Evolutionary conservation across 2,113 vertebrate species (phyloP).

Genomic region (Herpailurus yagouaroundi): DNA sequence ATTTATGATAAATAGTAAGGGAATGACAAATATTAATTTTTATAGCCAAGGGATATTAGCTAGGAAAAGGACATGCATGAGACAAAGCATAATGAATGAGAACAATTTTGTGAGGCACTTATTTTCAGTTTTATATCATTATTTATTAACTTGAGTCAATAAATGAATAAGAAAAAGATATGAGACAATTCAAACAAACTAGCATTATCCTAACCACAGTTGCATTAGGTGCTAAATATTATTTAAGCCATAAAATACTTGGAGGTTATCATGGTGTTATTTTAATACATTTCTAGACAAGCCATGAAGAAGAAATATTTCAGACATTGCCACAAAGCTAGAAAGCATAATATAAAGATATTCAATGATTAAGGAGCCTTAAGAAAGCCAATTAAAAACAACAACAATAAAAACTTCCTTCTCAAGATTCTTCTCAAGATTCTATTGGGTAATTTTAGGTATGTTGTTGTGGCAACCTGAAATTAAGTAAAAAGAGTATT

Average conservation of each 20-base stretch:
- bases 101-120: background rate
- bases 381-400: background rate
- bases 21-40: background rate
- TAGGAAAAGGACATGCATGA: background rate
- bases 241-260: background rate
- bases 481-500: background rate
- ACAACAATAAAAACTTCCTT: background rate
- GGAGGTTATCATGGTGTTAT: background rate
- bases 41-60: background rate
- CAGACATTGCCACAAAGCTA: background rate
- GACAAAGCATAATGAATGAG: background rate
- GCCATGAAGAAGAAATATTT: background rate
- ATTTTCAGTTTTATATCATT: background rate
- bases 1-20: background rate
- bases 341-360: background rate
- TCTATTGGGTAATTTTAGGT: background rate
- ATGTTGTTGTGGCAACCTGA: background rate
- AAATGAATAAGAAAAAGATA: background rate
- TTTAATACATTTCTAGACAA: background rate
- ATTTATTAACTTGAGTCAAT: background rate
- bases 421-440: background rate
- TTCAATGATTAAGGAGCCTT: background rate
- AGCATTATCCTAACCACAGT: background rate
- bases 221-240: background rate
- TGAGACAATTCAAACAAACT: background rate